phyloP scores from a whole-genome alignment of 2,113 vertebrate genomes.

The Antechinus stuartii region DNA sequence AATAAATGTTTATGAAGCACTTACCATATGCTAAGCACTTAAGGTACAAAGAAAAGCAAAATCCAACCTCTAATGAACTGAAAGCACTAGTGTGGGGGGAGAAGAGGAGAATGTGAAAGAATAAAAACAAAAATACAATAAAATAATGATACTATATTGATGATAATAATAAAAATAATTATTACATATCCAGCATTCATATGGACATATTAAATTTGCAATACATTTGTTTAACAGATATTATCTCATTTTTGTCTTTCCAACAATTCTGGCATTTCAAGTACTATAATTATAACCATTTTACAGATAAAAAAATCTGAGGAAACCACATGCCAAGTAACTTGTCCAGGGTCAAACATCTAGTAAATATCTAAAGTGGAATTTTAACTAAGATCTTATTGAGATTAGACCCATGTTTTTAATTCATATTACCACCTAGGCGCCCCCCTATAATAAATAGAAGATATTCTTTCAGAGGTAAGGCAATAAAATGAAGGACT shows the following conservation, averaged over 20 bases:
- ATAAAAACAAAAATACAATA: not conserved
- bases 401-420: not conserved
- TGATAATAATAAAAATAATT: not conserved
- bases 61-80: not conserved
- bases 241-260: not conserved
- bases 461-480: not conserved
- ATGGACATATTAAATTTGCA: not conserved
- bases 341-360: not conserved
- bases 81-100: not conserved
- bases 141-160: not conserved
- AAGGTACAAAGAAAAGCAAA: not conserved
- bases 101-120: not conserved
- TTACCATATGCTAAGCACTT: not conserved
- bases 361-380: not conserved
- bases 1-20: not conserved
- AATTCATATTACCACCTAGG: not conserved
- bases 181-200: not conserved
- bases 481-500: not conserved
- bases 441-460: not conserved
- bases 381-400: not conserved
- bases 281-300: not conserved
- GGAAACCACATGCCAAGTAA: not conserved
- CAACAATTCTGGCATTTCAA: not conserved
- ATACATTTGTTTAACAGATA: not conserved
- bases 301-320: not conserved